Percentiles rank a stretch among this genome's conserved stretches.
Evolutionary conservation across 2,113 vertebrate species (phyloP).

Genomic region (Prunella himalayana): DNA sequence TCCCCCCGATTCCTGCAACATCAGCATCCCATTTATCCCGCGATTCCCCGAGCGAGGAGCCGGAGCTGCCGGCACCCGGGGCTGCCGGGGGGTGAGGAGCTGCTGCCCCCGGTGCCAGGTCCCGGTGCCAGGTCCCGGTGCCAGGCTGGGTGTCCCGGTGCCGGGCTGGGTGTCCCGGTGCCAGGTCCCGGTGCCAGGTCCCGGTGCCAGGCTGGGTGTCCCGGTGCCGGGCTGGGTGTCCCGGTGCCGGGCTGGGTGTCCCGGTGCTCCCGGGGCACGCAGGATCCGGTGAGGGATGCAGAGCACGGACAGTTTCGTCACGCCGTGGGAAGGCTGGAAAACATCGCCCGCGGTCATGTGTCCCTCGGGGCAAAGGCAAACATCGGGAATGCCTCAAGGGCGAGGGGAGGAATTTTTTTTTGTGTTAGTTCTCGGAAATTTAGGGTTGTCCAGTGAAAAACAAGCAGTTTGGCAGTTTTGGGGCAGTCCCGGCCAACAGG

Average conservation of each 20-base stretch:
- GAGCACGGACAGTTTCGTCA: neutral
- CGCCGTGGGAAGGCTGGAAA: slow-evolving; percentile 11
- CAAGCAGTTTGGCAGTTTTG: neutral
- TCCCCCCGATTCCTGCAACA: neutral
- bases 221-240: neutral
- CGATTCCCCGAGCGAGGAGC: fast-evolving
- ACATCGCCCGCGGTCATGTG: neutral
- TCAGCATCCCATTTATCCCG: neutral
- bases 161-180: neutral
- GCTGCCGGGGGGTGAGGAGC: fast-evolving
- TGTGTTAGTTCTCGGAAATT: neutral
- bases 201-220: neutral
- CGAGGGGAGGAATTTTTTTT: neutral
- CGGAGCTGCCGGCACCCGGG: neutral
- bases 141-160: neutral
- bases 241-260: neutral
- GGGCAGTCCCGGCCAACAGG: neutral
- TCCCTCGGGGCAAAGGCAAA: neutral
- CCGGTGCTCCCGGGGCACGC: neutral
- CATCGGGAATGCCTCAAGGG: neutral
- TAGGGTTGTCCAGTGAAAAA: neutral
- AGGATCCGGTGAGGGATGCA: fast-evolving
- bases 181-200: neutral
- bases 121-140: neutral
- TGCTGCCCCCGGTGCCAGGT: neutral